These are phyloP conservation scores for Ryuthela nishihirai DNA, from an alignment of 2,888 invertebrate genomes.

Conservation along the genomic window DNA sequence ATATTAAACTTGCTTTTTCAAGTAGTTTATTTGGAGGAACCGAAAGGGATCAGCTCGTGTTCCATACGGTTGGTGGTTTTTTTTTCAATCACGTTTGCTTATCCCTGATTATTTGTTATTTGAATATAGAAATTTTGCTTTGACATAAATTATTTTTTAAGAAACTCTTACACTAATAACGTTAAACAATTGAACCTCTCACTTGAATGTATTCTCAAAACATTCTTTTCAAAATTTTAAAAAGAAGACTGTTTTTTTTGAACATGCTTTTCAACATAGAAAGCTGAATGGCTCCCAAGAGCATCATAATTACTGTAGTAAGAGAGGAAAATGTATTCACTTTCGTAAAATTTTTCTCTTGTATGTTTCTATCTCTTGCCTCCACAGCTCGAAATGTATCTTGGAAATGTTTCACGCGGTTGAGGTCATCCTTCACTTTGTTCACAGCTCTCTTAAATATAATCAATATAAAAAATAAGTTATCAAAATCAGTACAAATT, in stretches of 20 bases:
- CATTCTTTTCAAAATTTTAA: slow-evolving; percentile 42
- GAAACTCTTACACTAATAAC: no score
- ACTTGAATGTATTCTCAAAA: no score
- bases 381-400: slow-evolving; percentile 69
- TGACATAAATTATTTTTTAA: no score
- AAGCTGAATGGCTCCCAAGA: slow-evolving; percentile 67
- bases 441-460: slow-evolving; percentile 62
- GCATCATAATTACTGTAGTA: slow-evolving; percentile 67
- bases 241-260: slow-evolving; percentile 57
- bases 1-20: no score
- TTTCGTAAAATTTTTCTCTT: slow-evolving; percentile 72
- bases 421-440: slow-evolving; percentile 56
- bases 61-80: no score
- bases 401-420: slow-evolving; percentile 48
- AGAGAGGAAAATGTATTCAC: slow-evolving; percentile 75
- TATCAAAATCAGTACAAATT: no score
- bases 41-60: no score
- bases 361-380: slow-evolving; percentile 73
- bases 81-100: no score
- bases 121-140: no score
- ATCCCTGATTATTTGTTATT: no score
- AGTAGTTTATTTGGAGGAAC: no score
- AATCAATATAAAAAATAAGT: slow-evolving; percentile 1
- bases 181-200: no score
- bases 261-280: slow-evolving; percentile 74